Evolutionary conservation across 1,140 invertebrate genomes (phyloP).

Genomic region (Tetragnatha versicolor): DNA sequence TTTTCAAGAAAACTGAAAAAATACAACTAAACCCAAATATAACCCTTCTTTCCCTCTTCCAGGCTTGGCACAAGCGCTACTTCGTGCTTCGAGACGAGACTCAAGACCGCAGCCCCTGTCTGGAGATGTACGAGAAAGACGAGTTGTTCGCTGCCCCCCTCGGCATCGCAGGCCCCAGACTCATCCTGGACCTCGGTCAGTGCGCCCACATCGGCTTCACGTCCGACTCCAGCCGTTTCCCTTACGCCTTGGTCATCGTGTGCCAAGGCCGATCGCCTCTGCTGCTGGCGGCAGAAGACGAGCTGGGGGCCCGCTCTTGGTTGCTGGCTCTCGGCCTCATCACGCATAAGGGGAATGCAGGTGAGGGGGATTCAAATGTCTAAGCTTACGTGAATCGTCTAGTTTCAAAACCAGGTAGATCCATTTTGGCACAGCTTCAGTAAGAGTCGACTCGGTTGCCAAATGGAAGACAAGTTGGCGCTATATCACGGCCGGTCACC

Average conservation of each 20-base stretch:
- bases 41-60: conserved; percentile 6
- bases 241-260: conserved; percentile 57
- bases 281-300: conserved; percentile 58
- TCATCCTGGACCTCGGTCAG: conserved; percentile 55
- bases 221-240: conserved; percentile 57
- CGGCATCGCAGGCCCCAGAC: conserved; percentile 10
- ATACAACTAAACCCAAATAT: not conserved
- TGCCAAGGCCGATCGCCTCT: conserved; percentile 57
- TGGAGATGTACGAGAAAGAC: conserved; percentile 58
- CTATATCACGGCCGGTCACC: too few species aligned
- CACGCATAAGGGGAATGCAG: conserved; percentile 54
- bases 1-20: not conserved
- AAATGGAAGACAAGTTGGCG: too few species aligned
- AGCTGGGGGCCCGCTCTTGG: conserved; percentile 57
- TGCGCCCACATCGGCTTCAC: conserved; percentile 59
- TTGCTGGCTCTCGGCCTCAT: conserved; percentile 58
- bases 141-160: conserved; percentile 33
- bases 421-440: too few species aligned
- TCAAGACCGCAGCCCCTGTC: conserved; percentile 47
- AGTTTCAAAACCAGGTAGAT: too few species aligned
- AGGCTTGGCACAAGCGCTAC: conserved; percentile 59
- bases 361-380: too few species aligned
- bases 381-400: too few species aligned
- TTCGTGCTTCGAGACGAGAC: conserved; percentile 58
- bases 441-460: too few species aligned